Evolutionary conservation across 2,113 vertebrate genomes (phyloP), one percentile per base, ranked within the genome.

Genomic region (Oncorhynchus nerka): DNA sequence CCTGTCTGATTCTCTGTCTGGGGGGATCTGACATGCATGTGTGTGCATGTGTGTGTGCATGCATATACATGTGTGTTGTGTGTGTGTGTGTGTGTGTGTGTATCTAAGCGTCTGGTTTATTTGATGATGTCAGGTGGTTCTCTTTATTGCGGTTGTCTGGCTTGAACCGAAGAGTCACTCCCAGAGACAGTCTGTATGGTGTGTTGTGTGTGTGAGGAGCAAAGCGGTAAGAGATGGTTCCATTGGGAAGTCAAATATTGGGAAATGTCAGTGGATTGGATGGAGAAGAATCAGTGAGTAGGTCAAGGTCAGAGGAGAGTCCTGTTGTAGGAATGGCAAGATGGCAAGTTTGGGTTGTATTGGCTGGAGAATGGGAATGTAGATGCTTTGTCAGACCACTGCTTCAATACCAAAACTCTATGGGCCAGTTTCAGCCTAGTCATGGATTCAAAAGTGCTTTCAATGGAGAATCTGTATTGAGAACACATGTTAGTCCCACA

Each of bases 1-100:
- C 26, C 84, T 88, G 83, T 55, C 16, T 55, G 49, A 51, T 81
- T 48, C 87, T 88, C 89, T 89, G 83, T 51, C 15, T 51, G 49
- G 15, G 26, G 64, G 28, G 26, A 30, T 67, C 26, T 32, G 65
- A 67, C 30, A 13, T 30, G 24, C 26, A 9, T 67, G 65, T 30
- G 65, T 30, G 65, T 30, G 65, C 12, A 28, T 8, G 24, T 4
- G 12, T n/a, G n/a, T n/a, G n/a, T 26, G 24, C 32, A 32, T 32
- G 32, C 32, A 32, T 32, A 32, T 32, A 7, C 32, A 11, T 28
- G 64, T 66, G 1, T 24, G 28, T 8, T n/a, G 7, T 9, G 5
- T 12, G 28, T 51, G 15, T 55, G 0, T 55, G 15, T 45, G 49
- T 55, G 49, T 16, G 15, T 51, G 49, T 19, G 15, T 9, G 49